phyloP scores from a whole-genome alignment of 2,888 invertebrate species.

The Rutpela maculata region DNA sequence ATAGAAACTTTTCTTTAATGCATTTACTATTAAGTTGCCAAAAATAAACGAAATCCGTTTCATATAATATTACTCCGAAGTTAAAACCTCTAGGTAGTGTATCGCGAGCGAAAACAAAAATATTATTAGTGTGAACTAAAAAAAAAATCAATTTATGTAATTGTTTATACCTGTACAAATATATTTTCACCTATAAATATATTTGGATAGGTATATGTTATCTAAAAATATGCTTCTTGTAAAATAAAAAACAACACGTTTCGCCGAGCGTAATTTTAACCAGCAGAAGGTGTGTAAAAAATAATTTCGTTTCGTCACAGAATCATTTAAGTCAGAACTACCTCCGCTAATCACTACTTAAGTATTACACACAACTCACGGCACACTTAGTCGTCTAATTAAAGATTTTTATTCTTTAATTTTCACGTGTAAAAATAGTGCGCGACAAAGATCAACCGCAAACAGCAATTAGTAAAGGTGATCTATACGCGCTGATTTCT shows the following conservation, averaged over 20 bases:
- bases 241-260: slow-evolving; percentile 24
- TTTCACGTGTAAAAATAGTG: slow-evolving; percentile 25
- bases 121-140: neutral
- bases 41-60: too few species aligned
- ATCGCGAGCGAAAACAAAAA: too few species aligned
- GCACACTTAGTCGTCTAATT: slow-evolving; percentile 29
- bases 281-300: slow-evolving; percentile 26
- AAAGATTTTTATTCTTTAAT: slow-evolving; percentile 35
- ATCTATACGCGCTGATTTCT: neutral
- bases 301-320: slow-evolving; percentile 8
- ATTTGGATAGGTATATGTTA: slow-evolving; percentile 12
- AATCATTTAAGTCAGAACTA: slow-evolving; percentile 5
- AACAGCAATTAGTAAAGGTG: slow-evolving; percentile 25
- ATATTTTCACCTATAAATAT: neutral
- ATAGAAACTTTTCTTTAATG: too few species aligned
- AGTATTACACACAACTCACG: neutral
- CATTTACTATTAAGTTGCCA: too few species aligned
- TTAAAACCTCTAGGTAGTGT: too few species aligned
- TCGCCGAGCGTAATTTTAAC: slow-evolving; percentile 29
- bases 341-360: neutral
- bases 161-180: neutral
- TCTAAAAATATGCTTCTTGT: slow-evolving; percentile 38
- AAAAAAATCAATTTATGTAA: neutral
- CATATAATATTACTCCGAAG: too few species aligned
- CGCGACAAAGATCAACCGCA: slow-evolving; percentile 13